These are phyloP conservation scores for Arctia plantaginis DNA, from an alignment of 2,888 invertebrate genomes.

Conservation along the genomic window DNA sequence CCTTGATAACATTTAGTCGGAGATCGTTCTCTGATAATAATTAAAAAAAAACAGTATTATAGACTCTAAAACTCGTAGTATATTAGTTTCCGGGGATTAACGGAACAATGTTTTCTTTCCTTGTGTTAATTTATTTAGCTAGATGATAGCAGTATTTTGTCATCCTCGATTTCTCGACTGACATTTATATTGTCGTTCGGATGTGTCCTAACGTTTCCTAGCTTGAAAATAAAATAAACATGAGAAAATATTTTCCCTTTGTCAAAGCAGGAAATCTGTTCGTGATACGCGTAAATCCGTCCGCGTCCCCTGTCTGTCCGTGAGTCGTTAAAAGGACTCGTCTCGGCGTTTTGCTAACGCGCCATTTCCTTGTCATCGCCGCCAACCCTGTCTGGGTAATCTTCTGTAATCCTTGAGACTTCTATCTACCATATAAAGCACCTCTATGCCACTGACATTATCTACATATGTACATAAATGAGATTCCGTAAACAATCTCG, in stretches of 20 bases:
- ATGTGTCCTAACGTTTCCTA: slow-evolving; percentile 60
- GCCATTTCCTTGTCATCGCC: slow-evolving; percentile 81
- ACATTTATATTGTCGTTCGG: slow-evolving; percentile 60
- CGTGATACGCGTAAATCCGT: slow-evolving; percentile 83
- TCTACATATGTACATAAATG: slow-evolving; percentile 46
- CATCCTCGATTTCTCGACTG: slow-evolving; percentile 55
- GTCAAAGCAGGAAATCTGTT: slow-evolving; percentile 82
- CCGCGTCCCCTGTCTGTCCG: slow-evolving; percentile 81
- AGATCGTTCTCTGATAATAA: slow-evolving; percentile 46
- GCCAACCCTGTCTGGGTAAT: slow-evolving; percentile 75
- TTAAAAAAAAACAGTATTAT: slow-evolving; percentile 53
- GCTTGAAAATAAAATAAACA: slow-evolving; percentile 72
- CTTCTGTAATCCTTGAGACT: slow-evolving; percentile 73
- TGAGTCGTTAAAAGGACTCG: slow-evolving; percentile 80
- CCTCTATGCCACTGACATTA: slow-evolving; percentile 52
- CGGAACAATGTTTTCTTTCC: slow-evolving; percentile 38
- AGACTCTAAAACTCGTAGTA: slow-evolving; percentile 41
- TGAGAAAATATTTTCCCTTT: slow-evolving; percentile 74
- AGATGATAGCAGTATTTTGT: slow-evolving; percentile 39
- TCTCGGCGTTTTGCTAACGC: slow-evolving; percentile 81
- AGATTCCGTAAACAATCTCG: slow-evolving; percentile 64
- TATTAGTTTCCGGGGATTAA: slow-evolving; percentile 44
- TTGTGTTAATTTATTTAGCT: slow-evolving; percentile 46
- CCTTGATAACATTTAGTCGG: slow-evolving; percentile 49
- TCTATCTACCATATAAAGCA: slow-evolving; percentile 50